A percentile compares a stretch with the other conserved stretches of the same genome.
Evolutionary conservation across 2,888 invertebrate species (phyloP).

Genomic region (Lysandra coridon): DNA sequence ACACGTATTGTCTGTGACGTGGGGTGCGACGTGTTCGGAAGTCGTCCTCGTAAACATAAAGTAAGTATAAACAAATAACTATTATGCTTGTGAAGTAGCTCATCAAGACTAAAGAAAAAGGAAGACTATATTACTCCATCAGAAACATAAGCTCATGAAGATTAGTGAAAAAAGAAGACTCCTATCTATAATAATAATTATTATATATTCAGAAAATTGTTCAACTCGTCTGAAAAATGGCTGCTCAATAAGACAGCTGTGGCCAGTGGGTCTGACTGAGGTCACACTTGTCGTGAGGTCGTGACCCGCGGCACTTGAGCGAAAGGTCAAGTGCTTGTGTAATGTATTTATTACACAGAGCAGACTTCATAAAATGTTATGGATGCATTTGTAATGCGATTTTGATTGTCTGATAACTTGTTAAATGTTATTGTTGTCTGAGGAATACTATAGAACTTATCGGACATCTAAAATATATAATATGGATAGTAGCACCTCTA

Average conservation of each 20-base stretch:
- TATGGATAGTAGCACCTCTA: no score
- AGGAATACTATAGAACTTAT: background rate
- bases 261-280: background rate
- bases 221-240: background rate
- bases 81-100: background rate
- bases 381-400: background rate
- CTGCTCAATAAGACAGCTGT: slow-evolving; percentile 13
- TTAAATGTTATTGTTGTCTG: background rate
- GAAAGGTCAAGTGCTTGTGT: slow-evolving; percentile 3
- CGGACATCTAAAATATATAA: background rate
- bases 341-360: slow-evolving; percentile 14
- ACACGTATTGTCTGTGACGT: no score
- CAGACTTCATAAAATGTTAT: slow-evolving; percentile 13
- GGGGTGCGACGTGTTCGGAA: no score
- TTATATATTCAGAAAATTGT: background rate
- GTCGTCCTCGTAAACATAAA: no score
- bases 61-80: no score
- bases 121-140: no score
- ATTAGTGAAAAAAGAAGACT: no score
- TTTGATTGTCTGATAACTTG: background rate
- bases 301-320: slow-evolving; percentile 13
- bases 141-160: no score
- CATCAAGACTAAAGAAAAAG: background rate
- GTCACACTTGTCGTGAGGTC: slow-evolving; percentile 19
- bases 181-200: background rate